Evolutionary conservation across 2,797 vertebrate genomes (phyloP).

Genomic region (Caiman crocodilus): DNA sequence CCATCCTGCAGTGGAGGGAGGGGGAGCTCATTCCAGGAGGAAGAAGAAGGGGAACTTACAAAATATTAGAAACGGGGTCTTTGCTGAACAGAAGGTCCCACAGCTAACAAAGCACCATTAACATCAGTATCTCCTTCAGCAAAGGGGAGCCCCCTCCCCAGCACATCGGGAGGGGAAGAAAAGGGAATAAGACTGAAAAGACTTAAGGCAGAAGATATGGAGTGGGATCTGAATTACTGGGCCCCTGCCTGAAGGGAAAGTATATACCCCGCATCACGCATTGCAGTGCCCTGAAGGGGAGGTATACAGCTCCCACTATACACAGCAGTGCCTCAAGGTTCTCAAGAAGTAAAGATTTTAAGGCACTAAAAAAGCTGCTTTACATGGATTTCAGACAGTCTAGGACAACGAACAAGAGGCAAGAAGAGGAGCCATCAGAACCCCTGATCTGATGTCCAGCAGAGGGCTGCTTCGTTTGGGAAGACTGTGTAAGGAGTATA

Average conservation of each 20-base stretch:
- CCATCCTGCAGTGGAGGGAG: background rate
- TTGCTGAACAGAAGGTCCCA: conserved; percentile 56
- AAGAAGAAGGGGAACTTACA: conserved; percentile 47
- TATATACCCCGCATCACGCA: too few species aligned
- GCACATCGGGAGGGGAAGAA: background rate
- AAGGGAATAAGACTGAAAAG: background rate
- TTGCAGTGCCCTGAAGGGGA: background rate
- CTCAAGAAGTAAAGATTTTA: background rate
- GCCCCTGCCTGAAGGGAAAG: background rate
- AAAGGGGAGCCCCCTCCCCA: background rate
- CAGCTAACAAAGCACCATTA: conserved; percentile 75
- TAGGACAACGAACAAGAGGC: background rate
- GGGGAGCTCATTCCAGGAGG: background rate
- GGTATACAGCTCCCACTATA: background rate
- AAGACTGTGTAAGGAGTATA: too few species aligned
- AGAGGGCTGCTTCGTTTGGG: too few species aligned
- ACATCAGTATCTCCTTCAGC: conserved; percentile 29
- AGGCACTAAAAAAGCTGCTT: background rate
- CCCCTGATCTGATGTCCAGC: too few species aligned
- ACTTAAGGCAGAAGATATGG: background rate
- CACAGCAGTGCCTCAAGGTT: background rate
- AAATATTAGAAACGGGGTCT: conserved; percentile 36
- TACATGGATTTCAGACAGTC: background rate
- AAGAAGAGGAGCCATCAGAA: too few species aligned
- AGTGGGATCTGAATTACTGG: background rate